Evolutionary conservation across 53 echinoderm and acorn worm genomes (phyloP).

Genomic region (Antedon mediterranea): DNA sequence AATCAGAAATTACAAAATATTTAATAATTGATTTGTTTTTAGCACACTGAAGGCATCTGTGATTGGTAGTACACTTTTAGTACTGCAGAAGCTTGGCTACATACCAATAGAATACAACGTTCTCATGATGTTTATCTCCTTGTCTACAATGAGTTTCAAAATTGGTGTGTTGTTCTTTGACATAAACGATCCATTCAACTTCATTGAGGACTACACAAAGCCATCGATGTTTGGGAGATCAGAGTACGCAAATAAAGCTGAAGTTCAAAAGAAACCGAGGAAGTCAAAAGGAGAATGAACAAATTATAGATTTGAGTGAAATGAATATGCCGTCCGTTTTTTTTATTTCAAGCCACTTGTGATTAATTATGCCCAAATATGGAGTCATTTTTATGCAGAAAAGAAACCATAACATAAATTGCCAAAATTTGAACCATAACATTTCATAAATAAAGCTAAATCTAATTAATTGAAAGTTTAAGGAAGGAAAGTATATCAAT

Average conservation of each 20-base stretch:
- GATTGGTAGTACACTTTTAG: conserved; percentile 42
- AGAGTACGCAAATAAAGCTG: background rate
- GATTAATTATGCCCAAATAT: too few relatives aligned
- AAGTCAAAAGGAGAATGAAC: background rate
- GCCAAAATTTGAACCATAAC: too few relatives aligned
- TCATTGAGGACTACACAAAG: conserved; percentile 36
- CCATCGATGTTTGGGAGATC: conserved; percentile 46
- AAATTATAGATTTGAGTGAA: too few relatives aligned
- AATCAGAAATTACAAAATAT: too few relatives aligned
- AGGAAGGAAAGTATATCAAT: too few relatives aligned
- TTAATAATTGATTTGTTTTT: background rate
- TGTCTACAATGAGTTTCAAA: conserved; percentile 44
- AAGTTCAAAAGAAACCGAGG: background rate
- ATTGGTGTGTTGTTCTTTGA: conserved; percentile 33
- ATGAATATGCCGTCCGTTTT: too few relatives aligned
- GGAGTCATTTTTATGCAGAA: too few relatives aligned
- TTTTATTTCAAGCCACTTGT: too few relatives aligned
- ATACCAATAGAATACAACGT: conserved; percentile 44
- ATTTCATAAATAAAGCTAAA: too few relatives aligned
- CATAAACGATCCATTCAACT: conserved; percentile 49
- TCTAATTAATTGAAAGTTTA: too few relatives aligned
- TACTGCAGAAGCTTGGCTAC: conserved; percentile 41
- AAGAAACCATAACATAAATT: too few relatives aligned
- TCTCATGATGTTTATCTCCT: conserved; percentile 44
- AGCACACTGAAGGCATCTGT: conserved; percentile 72